Conservation (phyloP, 30 jellyfish, hydroid and myxozoan species). For the Aurelia coerulea region DNA sequence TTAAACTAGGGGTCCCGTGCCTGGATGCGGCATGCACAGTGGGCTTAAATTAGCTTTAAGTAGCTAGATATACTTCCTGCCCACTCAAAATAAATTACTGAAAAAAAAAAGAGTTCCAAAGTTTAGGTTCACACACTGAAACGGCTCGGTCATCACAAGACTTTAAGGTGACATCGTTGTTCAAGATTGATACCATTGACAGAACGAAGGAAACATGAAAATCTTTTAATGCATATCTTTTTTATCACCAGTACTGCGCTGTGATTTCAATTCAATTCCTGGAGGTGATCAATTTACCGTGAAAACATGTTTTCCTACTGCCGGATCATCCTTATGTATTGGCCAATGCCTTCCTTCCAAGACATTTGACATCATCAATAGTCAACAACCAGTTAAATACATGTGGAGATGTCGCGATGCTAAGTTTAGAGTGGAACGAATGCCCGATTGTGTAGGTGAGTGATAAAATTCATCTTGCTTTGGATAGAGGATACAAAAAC, state of each 20-base stretch:
- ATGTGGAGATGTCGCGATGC: slow-evolving; percentile 55
- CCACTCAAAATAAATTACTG: too few relatives aligned
- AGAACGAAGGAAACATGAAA: too few relatives aligned
- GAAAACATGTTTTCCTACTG: slow-evolving; percentile 16
- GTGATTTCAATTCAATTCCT: slow-evolving; percentile 44
- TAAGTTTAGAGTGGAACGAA: slow-evolving; percentile 44
- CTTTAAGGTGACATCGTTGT: too few relatives aligned
- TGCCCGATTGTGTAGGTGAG: slow-evolving; percentile 84
- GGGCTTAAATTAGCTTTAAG: too few relatives aligned
- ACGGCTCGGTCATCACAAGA: too few relatives aligned
- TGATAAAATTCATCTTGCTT: not conserved
- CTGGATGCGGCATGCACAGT: too few relatives aligned
- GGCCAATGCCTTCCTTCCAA: slow-evolving; percentile 46
- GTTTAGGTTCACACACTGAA: too few relatives aligned
- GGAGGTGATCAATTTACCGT: slow-evolving; percentile 56
- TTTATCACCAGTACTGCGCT: slow-evolving; percentile 11
- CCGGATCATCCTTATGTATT: slow-evolving; percentile 34
- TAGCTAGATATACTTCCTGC: too few relatives aligned
- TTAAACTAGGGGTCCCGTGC: too few relatives aligned
- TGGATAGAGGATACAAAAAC: not conserved
- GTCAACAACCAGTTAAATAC: slow-evolving; percentile 25
- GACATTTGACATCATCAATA: slow-evolving; percentile 58
- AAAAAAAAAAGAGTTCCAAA: too few relatives aligned
- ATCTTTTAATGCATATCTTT: too few relatives aligned
- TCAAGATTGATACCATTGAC: too few relatives aligned